Percentiles rank a stretch among this genome's conserved stretches.
Evolutionary conservation across 2,797 vertebrate genomes (phyloP).

Genomic region (Acanthis flammea): DNA sequence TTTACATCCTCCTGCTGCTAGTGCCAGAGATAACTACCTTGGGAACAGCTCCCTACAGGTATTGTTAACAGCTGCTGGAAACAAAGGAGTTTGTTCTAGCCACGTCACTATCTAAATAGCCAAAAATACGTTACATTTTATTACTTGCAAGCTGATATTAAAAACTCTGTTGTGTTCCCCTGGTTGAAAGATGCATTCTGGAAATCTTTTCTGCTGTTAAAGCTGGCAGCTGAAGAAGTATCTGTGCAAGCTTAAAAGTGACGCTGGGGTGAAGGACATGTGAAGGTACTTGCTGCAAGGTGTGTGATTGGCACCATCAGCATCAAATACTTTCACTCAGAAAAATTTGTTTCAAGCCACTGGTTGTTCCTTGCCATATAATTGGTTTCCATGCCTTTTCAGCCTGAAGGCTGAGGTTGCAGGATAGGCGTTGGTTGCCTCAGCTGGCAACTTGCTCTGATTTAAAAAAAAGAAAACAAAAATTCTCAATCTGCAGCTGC

Average conservation of each 20-base stretch:
- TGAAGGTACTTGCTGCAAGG: background rate
- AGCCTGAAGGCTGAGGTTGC: background rate
- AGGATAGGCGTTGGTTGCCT: background rate
- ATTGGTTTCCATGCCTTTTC: background rate
- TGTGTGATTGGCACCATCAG: accelerated
- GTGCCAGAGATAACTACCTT: constrained; percentile 55
- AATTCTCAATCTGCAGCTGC: background rate
- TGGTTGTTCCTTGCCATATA: accelerated
- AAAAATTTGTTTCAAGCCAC: background rate
- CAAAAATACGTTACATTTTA: constrained; percentile 19
- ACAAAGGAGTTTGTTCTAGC: constrained; percentile 52
- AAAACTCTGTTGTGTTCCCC: background rate
- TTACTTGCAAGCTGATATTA: background rate
- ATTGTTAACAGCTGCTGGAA: constrained; percentile 59
- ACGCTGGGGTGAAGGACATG: accelerated
- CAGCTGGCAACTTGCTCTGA: background rate
- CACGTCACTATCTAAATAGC: constrained; percentile 42
- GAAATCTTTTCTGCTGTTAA: background rate
- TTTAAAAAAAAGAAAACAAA: background rate
- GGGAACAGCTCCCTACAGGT: constrained; percentile 57
- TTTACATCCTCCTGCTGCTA: constrained; percentile 34
- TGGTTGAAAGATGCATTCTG: background rate
- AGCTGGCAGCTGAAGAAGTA: background rate
- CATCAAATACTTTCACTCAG: background rate
- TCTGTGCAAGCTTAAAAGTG: background rate